A percentile compares a stretch with the other conserved stretches of the same genome.
Conservation (phyloP, 1,140 invertebrate genomes). For the Belonocnema kinseyi region DNA sequence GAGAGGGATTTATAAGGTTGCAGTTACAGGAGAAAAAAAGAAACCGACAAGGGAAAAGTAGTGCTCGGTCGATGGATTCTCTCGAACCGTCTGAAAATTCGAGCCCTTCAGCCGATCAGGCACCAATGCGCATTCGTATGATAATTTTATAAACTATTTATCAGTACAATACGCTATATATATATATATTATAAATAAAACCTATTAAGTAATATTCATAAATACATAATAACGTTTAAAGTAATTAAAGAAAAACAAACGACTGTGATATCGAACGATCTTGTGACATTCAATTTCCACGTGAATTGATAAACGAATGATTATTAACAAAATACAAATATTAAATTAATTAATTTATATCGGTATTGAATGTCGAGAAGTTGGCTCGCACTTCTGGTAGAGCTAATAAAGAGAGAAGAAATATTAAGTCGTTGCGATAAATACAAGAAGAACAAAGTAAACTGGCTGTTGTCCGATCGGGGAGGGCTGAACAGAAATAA, state of each 20-base stretch:
- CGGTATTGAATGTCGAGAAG: conserved; percentile 66
- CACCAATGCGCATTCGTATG: conserved; percentile 51
- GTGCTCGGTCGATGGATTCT: conserved; percentile 28
- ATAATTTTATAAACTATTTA: conserved; percentile 74
- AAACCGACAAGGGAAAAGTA: not conserved
- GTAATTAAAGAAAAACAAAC: conserved; percentile 61
- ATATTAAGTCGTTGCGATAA: conserved; percentile 71
- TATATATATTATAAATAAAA: conserved; percentile 68
- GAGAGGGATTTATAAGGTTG: conserved; percentile 66
- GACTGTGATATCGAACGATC: conserved; percentile 76
- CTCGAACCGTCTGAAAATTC: conserved; percentile 31
- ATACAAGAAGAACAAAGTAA: conserved; percentile 45
- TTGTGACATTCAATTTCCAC: conserved; percentile 74
- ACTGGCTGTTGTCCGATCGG: conserved; percentile 72
- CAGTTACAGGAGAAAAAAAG: conserved; percentile 69
- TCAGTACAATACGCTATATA: conserved; percentile 69
- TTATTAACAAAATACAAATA: conserved; percentile 65
- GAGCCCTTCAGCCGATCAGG: conserved; percentile 45
- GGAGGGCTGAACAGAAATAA: conserved; percentile 71
- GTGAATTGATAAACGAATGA: conserved; percentile 64
- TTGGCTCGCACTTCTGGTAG: conserved; percentile 60
- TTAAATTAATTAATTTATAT: conserved; percentile 66
- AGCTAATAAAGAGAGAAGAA: conserved; percentile 54
- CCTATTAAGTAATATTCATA: conserved; percentile 69
- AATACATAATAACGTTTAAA: conserved; percentile 72